These are phyloP conservation scores for Halyomorpha halys DNA, from an alignment of 1,140 invertebrate species.

Conservation along the genomic window DNA sequence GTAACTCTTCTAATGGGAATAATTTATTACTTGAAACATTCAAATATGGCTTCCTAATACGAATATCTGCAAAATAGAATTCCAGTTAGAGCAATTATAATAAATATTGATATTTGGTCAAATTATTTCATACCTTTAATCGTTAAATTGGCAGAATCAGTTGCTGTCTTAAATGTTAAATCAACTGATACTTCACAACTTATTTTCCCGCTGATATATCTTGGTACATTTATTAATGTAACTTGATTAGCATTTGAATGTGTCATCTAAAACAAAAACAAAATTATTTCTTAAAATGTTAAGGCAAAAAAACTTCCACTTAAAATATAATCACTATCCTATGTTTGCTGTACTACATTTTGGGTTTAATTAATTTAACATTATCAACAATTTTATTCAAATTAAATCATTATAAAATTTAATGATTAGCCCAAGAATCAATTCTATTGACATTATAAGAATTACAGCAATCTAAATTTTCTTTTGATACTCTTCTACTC, in stretches of 20 bases:
- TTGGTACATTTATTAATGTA: constrained; percentile 30
- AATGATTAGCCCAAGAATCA: too few relatives aligned
- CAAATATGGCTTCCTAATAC: constrained; percentile 5
- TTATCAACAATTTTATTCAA: too few relatives aligned
- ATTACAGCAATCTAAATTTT: too few relatives aligned
- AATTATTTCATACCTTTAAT: constrained; percentile 47
- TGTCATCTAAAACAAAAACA: constrained; percentile 22
- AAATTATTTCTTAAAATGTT: too few relatives aligned
- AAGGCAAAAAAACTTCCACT: too few relatives aligned
- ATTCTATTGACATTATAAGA: too few relatives aligned
- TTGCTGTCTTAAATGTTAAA: constrained; percentile 42
- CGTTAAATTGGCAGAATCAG: constrained; percentile 54
- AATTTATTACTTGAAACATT: constrained; percentile 10
- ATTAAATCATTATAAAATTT: too few relatives aligned
- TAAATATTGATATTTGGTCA: constrained; percentile 33
- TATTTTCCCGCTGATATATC: constrained; percentile 35
- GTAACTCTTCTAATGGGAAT: not conserved
- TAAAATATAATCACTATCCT: too few relatives aligned
- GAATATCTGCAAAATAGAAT: not conserved
- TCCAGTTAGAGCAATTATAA: not conserved
- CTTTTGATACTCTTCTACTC: too few relatives aligned
- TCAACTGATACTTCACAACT: constrained; percentile 41
- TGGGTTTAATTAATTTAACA: too few relatives aligned
- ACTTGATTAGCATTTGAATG: constrained; percentile 31
- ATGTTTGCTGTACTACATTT: too few relatives aligned